A percentile compares a stretch with the other conserved stretches of the same genome.
phyloP scores from a whole-genome alignment of 1,140 invertebrate species.

The Saccostrea cuccullata region DNA sequence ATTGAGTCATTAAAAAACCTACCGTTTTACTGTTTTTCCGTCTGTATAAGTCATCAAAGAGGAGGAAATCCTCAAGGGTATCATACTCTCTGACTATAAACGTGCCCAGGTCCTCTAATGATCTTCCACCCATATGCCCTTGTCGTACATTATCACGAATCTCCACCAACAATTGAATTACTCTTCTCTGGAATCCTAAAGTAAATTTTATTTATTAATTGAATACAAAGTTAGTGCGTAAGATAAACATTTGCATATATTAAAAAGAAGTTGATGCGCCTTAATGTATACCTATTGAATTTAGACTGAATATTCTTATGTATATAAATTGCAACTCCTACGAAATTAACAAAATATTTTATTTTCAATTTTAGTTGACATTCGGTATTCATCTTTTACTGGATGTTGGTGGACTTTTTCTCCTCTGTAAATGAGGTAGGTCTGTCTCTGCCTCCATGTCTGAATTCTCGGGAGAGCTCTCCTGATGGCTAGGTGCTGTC shows the following conservation, averaged over 20 bases:
- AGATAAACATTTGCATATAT: no score
- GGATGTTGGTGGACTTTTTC: no score
- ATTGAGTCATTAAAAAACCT: background rate
- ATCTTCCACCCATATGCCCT: background rate
- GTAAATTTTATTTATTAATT: background rate
- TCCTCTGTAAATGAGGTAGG: no score
- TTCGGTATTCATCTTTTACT: background rate
- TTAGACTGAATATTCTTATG: background rate
- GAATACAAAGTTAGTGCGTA: background rate
- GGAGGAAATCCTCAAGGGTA: background rate
- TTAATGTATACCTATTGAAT: no score
- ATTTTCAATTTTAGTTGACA: background rate
- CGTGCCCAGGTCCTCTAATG: background rate
- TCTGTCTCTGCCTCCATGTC: no score
- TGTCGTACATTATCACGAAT: background rate
- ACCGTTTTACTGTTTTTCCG: background rate
- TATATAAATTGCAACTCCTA: background rate
- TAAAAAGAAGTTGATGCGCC: no score
- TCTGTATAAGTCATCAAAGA: background rate
- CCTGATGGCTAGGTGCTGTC: no score
- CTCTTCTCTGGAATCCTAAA: slow-evolving; percentile 2
- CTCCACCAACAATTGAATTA: background rate
- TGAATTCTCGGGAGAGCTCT: no score
- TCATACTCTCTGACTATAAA: background rate
- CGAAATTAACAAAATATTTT: background rate